Percentiles rank a stretch among this genome's conserved stretches.
phyloP scores from a whole-genome alignment of 2,797 vertebrate genomes.

The Enteromius treurensis region DNA sequence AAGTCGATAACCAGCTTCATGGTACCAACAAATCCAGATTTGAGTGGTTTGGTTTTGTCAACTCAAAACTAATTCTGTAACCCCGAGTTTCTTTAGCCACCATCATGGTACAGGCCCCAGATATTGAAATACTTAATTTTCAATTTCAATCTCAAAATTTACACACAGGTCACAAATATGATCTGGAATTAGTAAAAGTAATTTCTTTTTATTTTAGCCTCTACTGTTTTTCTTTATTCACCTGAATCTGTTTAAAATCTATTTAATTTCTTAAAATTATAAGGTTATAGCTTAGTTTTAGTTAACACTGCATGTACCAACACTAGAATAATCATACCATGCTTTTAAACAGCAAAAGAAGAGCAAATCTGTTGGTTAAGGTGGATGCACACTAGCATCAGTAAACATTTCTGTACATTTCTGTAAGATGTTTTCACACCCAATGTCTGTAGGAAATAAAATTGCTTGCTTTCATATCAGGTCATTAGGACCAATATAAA shows the following conservation, averaged over 20 bases:
- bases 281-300: too few species aligned
- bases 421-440: background rate
- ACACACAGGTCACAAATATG: background rate
- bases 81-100: too few species aligned
- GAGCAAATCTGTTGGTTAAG: background rate
- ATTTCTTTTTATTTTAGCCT: background rate
- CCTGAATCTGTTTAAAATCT: background rate
- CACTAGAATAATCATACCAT: background rate
- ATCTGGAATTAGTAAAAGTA: background rate
- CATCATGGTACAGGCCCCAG: too few species aligned
- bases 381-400: background rate
- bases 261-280: background rate
- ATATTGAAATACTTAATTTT: too few species aligned
- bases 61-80: too few species aligned
- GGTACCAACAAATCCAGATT: too few species aligned
- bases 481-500: constrained; percentile 64
- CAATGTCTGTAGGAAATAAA: constrained; percentile 71
- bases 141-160: too few species aligned
- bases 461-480: constrained; percentile 70
- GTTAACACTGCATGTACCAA: background rate
- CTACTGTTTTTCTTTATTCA: background rate
- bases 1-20: too few species aligned
- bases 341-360: background rate
- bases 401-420: background rate
- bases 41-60: too few species aligned